Percentiles rank a stretch among this genome's conserved stretches.
These are phyloP conservation scores for Macrostomum lignano DNA, from an alignment of 1,140 invertebrate genomes.

Conservation along the genomic window DNA sequence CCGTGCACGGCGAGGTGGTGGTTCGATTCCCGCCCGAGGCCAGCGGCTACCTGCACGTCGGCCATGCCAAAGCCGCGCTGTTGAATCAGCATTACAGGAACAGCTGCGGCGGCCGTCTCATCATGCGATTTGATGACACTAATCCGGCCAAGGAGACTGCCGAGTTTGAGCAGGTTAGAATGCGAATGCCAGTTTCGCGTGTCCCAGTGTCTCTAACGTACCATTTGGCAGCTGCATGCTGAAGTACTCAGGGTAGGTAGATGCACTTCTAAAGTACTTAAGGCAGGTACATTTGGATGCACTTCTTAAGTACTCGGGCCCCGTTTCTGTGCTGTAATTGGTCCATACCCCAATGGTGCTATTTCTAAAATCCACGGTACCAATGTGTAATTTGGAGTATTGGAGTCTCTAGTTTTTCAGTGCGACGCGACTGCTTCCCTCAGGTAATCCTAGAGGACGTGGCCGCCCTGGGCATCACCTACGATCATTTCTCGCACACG, in stretches of 20 bases:
- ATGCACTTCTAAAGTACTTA: constrained; percentile 1
- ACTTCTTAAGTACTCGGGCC: too few relatives aligned
- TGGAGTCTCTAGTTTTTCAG: too few relatives aligned
- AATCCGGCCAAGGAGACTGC: constrained; percentile 95
- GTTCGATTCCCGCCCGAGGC: constrained; percentile 93
- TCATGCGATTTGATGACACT: constrained; percentile 98
- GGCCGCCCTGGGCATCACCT: constrained; percentile 58
- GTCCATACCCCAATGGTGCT: too few relatives aligned
- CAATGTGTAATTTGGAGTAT: too few relatives aligned
- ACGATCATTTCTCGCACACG: constrained; percentile 69
- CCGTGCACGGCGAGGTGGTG: constrained; percentile 71
- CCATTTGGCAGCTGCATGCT: constrained; percentile 3
- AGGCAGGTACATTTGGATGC: too few relatives aligned
- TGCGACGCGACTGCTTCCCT: too few relatives aligned
- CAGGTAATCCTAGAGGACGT: constrained; percentile 78
- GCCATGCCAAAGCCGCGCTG: constrained; percentile 90
- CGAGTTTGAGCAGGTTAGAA: constrained; percentile 78
- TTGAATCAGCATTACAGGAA: constrained; percentile 89
- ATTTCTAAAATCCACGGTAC: too few relatives aligned
- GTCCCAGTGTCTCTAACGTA: too few relatives aligned
- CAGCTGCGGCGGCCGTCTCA: constrained; percentile 63
- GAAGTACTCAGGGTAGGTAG: not conserved
- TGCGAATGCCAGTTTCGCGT: too few relatives aligned
- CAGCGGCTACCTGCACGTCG: constrained; percentile 72
- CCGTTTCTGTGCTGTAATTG: too few relatives aligned